A percentile compares a stretch with the other conserved stretches of the same genome.
Evolutionary conservation across 2,113 vertebrate genomes (phyloP).

Genomic region (Coptodon bakossiorum): DNA sequence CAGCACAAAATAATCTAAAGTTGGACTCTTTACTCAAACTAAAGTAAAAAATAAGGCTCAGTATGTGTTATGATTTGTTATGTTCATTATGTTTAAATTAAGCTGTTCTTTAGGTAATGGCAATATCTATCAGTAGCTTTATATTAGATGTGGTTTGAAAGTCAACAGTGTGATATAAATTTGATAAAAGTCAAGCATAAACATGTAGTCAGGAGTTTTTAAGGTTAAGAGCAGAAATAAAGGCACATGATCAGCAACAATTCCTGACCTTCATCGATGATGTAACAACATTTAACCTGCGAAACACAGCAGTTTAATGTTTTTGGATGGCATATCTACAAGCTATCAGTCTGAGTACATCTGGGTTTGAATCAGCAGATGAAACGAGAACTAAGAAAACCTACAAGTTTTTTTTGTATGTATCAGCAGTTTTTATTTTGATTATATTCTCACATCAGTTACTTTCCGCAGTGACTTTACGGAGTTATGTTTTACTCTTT

Average conservation of each 20-base stretch:
- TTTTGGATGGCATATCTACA: background rate
- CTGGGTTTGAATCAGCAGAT: background rate
- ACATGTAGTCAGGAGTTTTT: background rate
- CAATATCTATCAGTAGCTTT: background rate
- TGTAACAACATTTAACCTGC: background rate
- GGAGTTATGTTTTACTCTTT: background rate
- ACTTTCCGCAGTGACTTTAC: background rate
- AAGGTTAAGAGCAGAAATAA: background rate
- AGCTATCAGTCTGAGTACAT: background rate
- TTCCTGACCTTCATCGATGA: background rate
- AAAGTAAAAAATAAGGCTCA: background rate
- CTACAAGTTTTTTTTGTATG: fast-evolving
- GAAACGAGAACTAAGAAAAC: background rate
- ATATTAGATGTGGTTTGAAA: background rate
- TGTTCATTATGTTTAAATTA: background rate
- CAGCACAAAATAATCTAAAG: background rate
- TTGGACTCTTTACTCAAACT: background rate
- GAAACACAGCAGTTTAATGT: background rate
- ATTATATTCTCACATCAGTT: background rate
- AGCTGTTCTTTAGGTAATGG: background rate
- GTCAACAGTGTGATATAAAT: background rate
- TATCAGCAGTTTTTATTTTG: background rate
- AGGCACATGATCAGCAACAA: background rate
- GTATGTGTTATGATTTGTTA: background rate
- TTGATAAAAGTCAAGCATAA: background rate